Conservation (phyloP, 2,888 invertebrate species). For the Apoda limacodes region DNA sequence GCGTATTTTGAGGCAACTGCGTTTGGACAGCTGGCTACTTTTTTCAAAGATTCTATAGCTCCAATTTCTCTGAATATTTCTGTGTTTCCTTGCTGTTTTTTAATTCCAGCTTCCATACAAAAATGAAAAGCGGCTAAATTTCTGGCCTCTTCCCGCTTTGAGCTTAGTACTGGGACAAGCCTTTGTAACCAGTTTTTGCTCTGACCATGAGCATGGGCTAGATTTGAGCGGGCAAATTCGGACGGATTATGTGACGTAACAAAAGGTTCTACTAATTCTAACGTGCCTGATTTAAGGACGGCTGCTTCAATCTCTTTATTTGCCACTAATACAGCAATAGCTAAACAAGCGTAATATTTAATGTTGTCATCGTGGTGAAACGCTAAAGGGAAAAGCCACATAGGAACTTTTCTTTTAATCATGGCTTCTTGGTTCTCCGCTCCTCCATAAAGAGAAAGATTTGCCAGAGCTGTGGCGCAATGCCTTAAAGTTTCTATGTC, state of each 20-base stretch:
- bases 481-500: constrained; percentile 94
- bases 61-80: constrained; percentile 94
- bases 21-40: constrained; percentile 97
- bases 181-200: constrained; percentile 94
- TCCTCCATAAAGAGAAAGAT: constrained; percentile 95
- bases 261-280: constrained; percentile 97
- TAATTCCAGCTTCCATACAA: constrained; percentile 99
- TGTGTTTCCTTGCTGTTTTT: constrained; percentile 91
- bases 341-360: constrained; percentile 98
- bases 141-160: constrained; percentile 95
- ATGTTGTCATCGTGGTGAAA: constrained; percentile 97
- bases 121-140: constrained; percentile 98
- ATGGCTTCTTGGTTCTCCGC: constrained; percentile 97
- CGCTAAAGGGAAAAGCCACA: constrained; percentile 98
- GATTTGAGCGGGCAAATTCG: constrained; percentile 92
- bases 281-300: constrained; percentile 94
- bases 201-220: constrained; percentile 95
- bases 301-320: constrained; percentile 98
- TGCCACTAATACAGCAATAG: constrained; percentile 95
- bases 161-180: constrained; percentile 93
- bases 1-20: constrained; percentile 98
- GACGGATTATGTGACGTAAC: constrained; percentile 94
- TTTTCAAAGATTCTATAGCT: constrained; percentile 94
- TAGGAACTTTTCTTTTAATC: constrained; percentile 93
- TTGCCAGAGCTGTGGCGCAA: constrained; percentile 96